Evolutionary conservation across 2,797 vertebrate species (phyloP).

Genomic region (Argentina silus): DNA sequence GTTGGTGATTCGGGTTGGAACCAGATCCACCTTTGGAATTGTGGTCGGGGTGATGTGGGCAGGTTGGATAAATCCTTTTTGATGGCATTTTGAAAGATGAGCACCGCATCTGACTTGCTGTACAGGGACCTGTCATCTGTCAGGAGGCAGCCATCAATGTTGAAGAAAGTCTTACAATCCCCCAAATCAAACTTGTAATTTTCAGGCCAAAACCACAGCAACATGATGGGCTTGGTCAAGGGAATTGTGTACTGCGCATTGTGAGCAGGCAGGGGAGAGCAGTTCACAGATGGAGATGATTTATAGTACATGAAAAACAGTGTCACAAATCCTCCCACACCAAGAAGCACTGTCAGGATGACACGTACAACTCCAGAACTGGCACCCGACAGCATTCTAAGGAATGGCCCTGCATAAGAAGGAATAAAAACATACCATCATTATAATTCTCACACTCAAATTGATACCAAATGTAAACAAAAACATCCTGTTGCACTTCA

Average conservation of each 20-base stretch:
- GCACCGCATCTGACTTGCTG: slow-evolving; percentile 78
- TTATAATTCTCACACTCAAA: too few species aligned
- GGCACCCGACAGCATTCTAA: neutral
- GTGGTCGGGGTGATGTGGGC: slow-evolving; percentile 79
- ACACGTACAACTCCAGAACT: neutral
- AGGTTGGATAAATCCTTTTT: slow-evolving; percentile 83
- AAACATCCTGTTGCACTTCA: neutral
- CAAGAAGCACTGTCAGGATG: neutral
- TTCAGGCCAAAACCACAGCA: slow-evolving; percentile 89
- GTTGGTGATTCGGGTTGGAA: slow-evolving; percentile 86
- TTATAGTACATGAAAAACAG: slow-evolving; percentile 35
- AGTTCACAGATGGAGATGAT: slow-evolving; percentile 17
- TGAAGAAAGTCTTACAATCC: slow-evolving; percentile 80
- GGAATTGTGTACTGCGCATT: neutral
- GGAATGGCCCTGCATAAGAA: slow-evolving; percentile 28
- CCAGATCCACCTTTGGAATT: slow-evolving; percentile 91
- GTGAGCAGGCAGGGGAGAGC: neutral
- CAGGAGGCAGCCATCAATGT: slow-evolving; percentile 82
- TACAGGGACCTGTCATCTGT: slow-evolving; percentile 83
- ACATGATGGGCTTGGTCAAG: slow-evolving; percentile 73
- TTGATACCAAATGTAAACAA: neutral
- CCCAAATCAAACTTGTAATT: slow-evolving; percentile 81
- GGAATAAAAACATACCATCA: neutral
- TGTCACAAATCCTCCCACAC: slow-evolving; percentile 14
- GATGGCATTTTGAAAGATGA: slow-evolving; percentile 86